A percentile compares a stretch with the other conserved stretches of the same genome.
phyloP scores from a whole-genome alignment of 2,113 vertebrate species.

The Spea bombifrons region DNA sequence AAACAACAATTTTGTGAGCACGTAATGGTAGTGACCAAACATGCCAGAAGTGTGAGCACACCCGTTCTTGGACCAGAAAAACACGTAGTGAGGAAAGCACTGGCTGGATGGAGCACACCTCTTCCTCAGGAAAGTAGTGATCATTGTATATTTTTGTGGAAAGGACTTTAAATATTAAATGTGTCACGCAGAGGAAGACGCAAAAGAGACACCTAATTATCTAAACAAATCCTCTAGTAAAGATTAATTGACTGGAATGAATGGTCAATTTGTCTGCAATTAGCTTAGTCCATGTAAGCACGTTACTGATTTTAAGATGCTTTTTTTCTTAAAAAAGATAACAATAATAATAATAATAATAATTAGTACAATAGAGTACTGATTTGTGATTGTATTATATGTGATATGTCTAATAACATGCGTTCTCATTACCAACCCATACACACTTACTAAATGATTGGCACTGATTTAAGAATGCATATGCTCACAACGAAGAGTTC shows the following conservation, averaged over 20 bases:
- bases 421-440: too few relatives aligned
- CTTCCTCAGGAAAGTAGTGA: constrained; percentile 52
- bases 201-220: constrained; percentile 49
- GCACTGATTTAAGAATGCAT: too few relatives aligned
- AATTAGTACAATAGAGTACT: too few relatives aligned
- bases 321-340: too few relatives aligned
- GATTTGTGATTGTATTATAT: too few relatives aligned
- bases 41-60: constrained; percentile 46
- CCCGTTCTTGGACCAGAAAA: constrained; percentile 53
- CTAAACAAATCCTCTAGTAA: constrained; percentile 11
- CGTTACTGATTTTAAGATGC: neutral
- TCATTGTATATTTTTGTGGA: constrained; percentile 48
- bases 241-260: constrained; percentile 12
- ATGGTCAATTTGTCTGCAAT: neutral
- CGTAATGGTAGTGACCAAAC: constrained; percentile 27
- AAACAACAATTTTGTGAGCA: constrained; percentile 44
- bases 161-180: constrained; percentile 52
- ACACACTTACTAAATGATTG: too few relatives aligned
- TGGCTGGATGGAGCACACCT: constrained; percentile 45
- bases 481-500: too few relatives aligned
- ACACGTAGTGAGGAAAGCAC: constrained; percentile 12
- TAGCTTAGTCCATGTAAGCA: constrained; percentile 35
- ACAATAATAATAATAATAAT: too few relatives aligned
- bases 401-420: too few relatives aligned
- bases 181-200: constrained; percentile 35